These are phyloP conservation scores for Desmodus rotundus DNA, from an alignment of 2,113 vertebrate species.

Conservation along the genomic window DNA sequence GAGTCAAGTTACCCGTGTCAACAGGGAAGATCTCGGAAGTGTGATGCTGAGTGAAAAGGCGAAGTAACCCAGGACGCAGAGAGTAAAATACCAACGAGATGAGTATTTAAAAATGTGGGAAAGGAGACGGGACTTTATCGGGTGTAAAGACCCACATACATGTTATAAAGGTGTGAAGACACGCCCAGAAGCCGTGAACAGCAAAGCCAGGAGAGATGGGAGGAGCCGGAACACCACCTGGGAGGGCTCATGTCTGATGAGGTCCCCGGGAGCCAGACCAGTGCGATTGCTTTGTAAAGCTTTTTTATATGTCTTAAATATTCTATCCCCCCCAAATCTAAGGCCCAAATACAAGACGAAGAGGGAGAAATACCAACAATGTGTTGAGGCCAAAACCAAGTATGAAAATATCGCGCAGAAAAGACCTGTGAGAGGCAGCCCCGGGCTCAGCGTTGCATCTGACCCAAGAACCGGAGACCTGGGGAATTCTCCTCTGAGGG, in stretches of 20 bases:
- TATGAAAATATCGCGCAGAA: not conserved
- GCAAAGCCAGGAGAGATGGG: not conserved
- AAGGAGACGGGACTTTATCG: not conserved
- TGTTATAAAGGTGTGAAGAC: not conserved
- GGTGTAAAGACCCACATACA: too few relatives aligned
- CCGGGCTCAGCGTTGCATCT: too few relatives aligned
- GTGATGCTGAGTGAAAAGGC: not conserved
- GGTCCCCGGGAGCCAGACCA: not conserved
- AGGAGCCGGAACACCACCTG: not conserved
- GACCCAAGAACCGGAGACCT: not conserved
- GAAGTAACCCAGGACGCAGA: not conserved
- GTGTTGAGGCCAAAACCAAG: not conserved
- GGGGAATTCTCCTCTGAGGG: not conserved
- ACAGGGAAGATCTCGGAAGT: not conserved
- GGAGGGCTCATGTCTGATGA: accelerated
- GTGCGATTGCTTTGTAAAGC: not conserved
- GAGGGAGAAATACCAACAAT: not conserved
- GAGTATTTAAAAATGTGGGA: not conserved
- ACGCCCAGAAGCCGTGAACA: accelerated
- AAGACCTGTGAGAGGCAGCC: not conserved
- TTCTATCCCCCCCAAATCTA: not conserved
- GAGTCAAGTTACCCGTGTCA: not conserved
- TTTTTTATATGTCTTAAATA: not conserved
- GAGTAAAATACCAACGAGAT: not conserved
- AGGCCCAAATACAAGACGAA: not conserved